Base-by-base conservation (phyloP, 2,888 invertebrate species). In the Panopea generosa region DNA sequence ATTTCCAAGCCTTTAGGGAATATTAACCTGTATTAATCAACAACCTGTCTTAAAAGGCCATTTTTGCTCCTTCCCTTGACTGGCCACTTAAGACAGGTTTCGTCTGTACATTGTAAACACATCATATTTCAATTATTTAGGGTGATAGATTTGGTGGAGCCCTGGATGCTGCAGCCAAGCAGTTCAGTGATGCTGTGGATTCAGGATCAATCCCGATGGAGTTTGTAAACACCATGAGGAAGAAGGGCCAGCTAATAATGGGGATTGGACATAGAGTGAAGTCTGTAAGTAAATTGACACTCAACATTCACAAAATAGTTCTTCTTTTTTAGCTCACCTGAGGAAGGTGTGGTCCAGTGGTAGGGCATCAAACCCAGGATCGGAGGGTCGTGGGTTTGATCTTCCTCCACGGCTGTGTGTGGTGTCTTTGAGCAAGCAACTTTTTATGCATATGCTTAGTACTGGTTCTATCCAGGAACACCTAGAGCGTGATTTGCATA, bases 111-210 rank as follows among this genome's bases (percentile, higher is more conserved):
- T 92, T 99, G 99, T 1, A 99, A 99, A 0, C 99, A 99, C 0
- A 99, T 99, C 56, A 56, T 24, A 4, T 14, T 43, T 45, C 2
- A 6, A 6, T 38, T 65, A 72, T 88, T 81, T 91, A 97, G 97
- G 99, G 99, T 40, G 99, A 99, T 93, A 95, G 99, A 20, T 99
- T 99, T 94, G 99, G 99, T 40, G 99, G 99, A 7, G 99, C 99
- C 4, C 92, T 99, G 75, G 99, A 99, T 93, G 97, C 97, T n/a
- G 99, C 99, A 40, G 99, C 99, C 27, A 95, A 95, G 52, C 98
- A 98, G 94, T 99, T 99, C 94, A 97, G 97, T 78, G 98, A 98
- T 87, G 99, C 99, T 0, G 97, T 98, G 92, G 99, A 99, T 93
- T 95, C 96, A 65, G 98, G 97, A 2, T 95, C 97, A 87, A 97